Conservation (phyloP, 2,888 invertebrate genomes). For the Neocrepidodera transversa region DNA sequence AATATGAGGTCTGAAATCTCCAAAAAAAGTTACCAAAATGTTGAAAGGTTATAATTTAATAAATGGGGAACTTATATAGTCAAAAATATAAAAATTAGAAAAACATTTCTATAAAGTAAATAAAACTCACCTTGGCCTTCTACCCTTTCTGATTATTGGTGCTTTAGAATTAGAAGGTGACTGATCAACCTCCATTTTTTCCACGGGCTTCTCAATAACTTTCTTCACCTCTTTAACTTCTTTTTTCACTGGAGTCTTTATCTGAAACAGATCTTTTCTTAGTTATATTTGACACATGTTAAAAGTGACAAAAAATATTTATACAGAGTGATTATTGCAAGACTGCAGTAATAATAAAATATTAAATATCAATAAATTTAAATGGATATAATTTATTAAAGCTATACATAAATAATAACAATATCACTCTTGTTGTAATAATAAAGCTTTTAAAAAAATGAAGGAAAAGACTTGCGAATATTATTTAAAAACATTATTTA, state of each 20-base stretch:
- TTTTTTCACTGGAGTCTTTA: slow-evolving; percentile 50
- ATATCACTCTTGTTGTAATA: too few relatives aligned
- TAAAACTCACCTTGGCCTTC: slow-evolving; percentile 38
- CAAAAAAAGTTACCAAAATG: too few relatives aligned
- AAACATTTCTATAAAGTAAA: background rate
- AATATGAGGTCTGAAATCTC: too few relatives aligned
- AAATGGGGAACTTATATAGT: too few relatives aligned
- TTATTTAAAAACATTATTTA: too few relatives aligned
- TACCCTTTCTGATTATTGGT: slow-evolving; percentile 28
- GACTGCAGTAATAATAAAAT: too few relatives aligned
- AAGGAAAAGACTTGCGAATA: too few relatives aligned
- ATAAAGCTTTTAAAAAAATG: too few relatives aligned
- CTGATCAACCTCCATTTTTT: slow-evolving; percentile 38
- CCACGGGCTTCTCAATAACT: slow-evolving; percentile 36
- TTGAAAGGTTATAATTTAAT: too few relatives aligned
- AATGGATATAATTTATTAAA: too few relatives aligned
- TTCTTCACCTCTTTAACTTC: slow-evolving; percentile 46
- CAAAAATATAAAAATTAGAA: background rate
- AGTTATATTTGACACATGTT: background rate
- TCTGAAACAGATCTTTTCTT: slow-evolving; percentile 42
- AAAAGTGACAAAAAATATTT: background rate
- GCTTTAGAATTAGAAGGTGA: slow-evolving; percentile 33
- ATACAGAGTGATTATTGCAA: background rate
- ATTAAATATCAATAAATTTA: too few relatives aligned
- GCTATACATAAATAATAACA: too few relatives aligned